These are phyloP conservation scores for Tetragonisca angustula DNA, from an alignment of 2,888 invertebrate genomes.

Conservation along the genomic window DNA sequence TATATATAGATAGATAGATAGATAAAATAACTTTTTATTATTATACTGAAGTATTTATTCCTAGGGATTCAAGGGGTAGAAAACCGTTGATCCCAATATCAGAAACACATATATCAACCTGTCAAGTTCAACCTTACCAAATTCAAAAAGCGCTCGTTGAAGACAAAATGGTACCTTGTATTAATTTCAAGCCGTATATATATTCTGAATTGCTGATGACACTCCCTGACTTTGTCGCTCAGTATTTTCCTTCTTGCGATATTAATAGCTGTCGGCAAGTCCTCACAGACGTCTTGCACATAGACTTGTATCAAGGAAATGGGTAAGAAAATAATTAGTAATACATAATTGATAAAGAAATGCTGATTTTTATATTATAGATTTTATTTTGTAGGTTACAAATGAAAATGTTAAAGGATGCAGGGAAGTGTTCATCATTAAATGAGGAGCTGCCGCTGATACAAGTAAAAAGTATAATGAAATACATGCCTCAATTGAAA, in stretches of 20 bases:
- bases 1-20: not conserved
- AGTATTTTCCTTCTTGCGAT: slow-evolving; percentile 92
- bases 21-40: not conserved
- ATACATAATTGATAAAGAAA: no score
- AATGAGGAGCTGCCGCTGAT: slow-evolving; percentile 91
- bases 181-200: slow-evolving; percentile 94
- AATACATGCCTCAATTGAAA: slow-evolving; percentile 94
- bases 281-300: slow-evolving; percentile 90
- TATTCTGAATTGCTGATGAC: slow-evolving; percentile 93
- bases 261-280: slow-evolving; percentile 91
- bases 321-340: slow-evolving; percentile 85
- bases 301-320: slow-evolving; percentile 93
- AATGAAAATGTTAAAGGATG: slow-evolving; percentile 90
- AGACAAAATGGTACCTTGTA: slow-evolving; percentile 92
- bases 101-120: slow-evolving; percentile 88
- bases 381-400: slow-evolving; percentile 86
- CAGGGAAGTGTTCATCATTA: slow-evolving; percentile 89
- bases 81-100: slow-evolving; percentile 89
- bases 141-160: slow-evolving; percentile 92
- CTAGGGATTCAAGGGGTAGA: slow-evolving; percentile 83
- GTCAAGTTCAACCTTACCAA: slow-evolving; percentile 83
- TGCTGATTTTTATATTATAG: no score
- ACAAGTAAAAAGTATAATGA: slow-evolving; percentile 92
- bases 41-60: slow-evolving; percentile 42
- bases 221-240: slow-evolving; percentile 91